A percentile compares a stretch with the other conserved stretches of the same genome.
Evolutionary conservation across 2,113 vertebrate species (phyloP).

Genomic region (Baryphthengus martii): DNA sequence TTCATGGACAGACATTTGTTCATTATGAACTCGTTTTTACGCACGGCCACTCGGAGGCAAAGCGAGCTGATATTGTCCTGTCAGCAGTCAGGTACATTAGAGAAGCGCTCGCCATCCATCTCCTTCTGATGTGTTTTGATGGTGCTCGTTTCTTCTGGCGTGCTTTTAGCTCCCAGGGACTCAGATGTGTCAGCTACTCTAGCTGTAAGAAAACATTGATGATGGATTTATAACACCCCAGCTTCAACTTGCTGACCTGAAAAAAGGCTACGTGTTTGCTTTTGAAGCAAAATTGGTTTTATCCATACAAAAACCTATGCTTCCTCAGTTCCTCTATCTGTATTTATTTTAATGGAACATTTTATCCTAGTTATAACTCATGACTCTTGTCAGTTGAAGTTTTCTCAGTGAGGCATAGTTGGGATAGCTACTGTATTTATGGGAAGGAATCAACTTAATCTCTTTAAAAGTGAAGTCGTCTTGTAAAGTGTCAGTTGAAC

Average conservation of each 20-base stretch:
- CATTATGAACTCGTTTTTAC: neutral
- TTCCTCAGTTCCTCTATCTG: slow-evolving; percentile 2
- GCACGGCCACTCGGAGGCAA: neutral
- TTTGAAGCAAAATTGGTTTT: slow-evolving; percentile 55
- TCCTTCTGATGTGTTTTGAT: slow-evolving; percentile 30
- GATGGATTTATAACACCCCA: slow-evolving; percentile 66
- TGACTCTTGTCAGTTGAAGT: neutral
- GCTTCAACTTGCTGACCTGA: slow-evolving; percentile 60
- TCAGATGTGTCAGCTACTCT: slow-evolving; percentile 67
- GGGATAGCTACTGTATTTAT: slow-evolving; percentile 21
- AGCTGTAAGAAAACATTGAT: slow-evolving; percentile 58
- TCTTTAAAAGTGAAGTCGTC: neutral
- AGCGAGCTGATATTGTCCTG: neutral
- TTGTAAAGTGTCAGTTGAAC: neutral
- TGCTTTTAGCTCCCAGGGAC: slow-evolving; percentile 52
- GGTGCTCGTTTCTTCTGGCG: slow-evolving; percentile 58
- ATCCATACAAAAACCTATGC: neutral
- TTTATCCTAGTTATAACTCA: slow-evolving; percentile 40
- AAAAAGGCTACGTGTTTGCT: slow-evolving; percentile 53
- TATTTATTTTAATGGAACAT: slow-evolving; percentile 61
- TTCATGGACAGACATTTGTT: slow-evolving; percentile 18
- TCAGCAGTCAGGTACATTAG: slow-evolving; percentile 44
- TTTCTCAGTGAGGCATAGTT: slow-evolving; percentile 9
- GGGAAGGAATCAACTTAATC: slow-evolving; percentile 10
- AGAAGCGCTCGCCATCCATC: neutral